Evolutionary conservation across 1,140 invertebrate species (phyloP).

Genomic region (Bradysia coprophila): DNA sequence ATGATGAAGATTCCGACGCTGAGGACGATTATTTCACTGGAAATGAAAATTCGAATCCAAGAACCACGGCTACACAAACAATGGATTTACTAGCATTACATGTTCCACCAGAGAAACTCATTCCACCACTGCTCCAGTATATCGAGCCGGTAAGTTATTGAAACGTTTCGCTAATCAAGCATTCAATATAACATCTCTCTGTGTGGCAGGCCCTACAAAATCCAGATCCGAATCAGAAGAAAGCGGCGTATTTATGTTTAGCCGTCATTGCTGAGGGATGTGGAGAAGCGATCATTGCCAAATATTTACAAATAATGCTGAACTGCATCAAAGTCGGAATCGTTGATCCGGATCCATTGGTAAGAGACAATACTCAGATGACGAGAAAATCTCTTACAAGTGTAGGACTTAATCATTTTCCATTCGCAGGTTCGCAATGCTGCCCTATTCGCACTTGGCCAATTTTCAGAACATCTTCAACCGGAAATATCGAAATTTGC

Average conservation of each 20-base stretch:
- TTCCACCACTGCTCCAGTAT: conserved; percentile 42
- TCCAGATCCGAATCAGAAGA: conserved; percentile 34
- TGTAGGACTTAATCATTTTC: background rate
- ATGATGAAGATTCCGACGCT: conserved; percentile 18
- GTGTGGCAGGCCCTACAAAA: conserved; percentile 37
- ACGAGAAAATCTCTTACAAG: background rate
- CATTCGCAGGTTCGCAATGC: conserved; percentile 36
- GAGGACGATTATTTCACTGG: conserved; percentile 40
- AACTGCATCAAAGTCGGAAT: conserved; percentile 52
- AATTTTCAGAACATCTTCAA: conserved; percentile 67
- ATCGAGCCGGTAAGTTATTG: too few relatives aligned
- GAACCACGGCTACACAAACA: conserved; percentile 48
- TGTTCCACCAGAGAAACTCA: conserved; percentile 56
- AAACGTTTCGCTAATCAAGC: too few relatives aligned
- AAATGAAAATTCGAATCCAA: conserved; percentile 37
- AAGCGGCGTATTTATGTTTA: conserved; percentile 51
- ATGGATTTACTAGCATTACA: conserved; percentile 57
- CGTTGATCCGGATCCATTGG: conserved; percentile 34
- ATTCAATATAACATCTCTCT: too few relatives aligned
- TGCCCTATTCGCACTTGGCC: conserved; percentile 62
- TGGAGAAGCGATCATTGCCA: conserved; percentile 49
- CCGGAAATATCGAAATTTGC: conserved; percentile 53
- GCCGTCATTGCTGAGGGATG: conserved; percentile 67
- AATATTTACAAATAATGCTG: conserved; percentile 50
- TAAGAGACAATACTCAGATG: conserved; percentile 4